A percentile compares a stretch with the other conserved stretches of the same genome.
phyloP scores from a whole-genome alignment of 2,888 invertebrate genomes.

The Amphipoea lucens region DNA sequence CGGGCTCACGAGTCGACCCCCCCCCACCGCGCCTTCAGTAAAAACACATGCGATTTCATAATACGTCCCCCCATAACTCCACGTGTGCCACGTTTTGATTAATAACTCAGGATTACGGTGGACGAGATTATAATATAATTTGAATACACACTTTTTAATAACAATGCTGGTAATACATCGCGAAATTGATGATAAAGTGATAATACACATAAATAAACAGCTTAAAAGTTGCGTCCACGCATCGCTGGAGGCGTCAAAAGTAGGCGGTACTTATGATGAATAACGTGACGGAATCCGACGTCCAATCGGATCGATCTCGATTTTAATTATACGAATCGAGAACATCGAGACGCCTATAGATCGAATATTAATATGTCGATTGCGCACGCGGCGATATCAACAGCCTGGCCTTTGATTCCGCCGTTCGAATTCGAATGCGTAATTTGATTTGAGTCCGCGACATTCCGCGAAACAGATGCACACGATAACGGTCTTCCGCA shows the following conservation, averaged over 20 bases:
- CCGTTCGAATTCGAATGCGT: slow-evolving; percentile 86
- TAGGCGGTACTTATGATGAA: slow-evolving; percentile 87
- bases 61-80: slow-evolving; percentile 75
- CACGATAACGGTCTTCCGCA: slow-evolving; percentile 79
- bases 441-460: slow-evolving; percentile 85
- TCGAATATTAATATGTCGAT: slow-evolving; percentile 90
- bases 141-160: slow-evolving; percentile 68
- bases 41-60: slow-evolving; percentile 87
- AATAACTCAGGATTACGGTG: slow-evolving; percentile 78
- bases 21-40: slow-evolving; percentile 75
- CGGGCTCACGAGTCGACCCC: slow-evolving; percentile 84
- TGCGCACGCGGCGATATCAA: slow-evolving; percentile 83
- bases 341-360: slow-evolving; percentile 86
- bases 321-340: slow-evolving; percentile 90
- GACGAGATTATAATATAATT: slow-evolving; percentile 77
- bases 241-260: slow-evolving; percentile 89
- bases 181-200: slow-evolving; percentile 73
- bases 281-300: slow-evolving; percentile 88
- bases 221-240: slow-evolving; percentile 85
- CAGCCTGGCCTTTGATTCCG: slow-evolving; percentile 82
- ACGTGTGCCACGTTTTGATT: slow-evolving; percentile 79
- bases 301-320: slow-evolving; percentile 88
- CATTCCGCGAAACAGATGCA: slow-evolving; percentile 83
- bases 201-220: slow-evolving; percentile 84
- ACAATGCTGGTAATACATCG: slow-evolving; percentile 77